A percentile compares a stretch with the other conserved stretches of the same genome.
These are phyloP conservation scores for Neopelma chrysocephalum DNA, from an alignment of 2,797 vertebrate genomes.

Conservation along the genomic window DNA sequence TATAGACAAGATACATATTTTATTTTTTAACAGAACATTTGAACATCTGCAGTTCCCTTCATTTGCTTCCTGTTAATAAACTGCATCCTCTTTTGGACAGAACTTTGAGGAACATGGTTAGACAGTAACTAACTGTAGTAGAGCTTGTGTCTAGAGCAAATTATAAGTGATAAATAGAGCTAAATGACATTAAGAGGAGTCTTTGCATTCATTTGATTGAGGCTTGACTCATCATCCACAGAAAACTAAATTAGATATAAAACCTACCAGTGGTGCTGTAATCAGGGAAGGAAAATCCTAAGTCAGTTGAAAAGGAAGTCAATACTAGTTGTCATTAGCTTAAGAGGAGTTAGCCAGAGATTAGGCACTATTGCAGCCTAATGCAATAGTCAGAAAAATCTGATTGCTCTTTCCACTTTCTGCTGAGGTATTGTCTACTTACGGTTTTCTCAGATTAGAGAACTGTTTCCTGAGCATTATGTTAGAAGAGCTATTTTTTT, in stretches of 20 bases:
- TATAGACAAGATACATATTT: neutral
- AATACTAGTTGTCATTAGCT: neutral
- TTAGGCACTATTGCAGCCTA: neutral
- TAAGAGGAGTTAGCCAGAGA: neutral
- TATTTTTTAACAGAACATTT: neutral
- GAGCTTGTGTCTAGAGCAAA: constrained; percentile 3
- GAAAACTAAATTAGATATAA: constrained; percentile 9
- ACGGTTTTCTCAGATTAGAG: neutral
- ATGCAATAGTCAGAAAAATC: neutral
- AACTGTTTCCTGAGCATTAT: neutral
- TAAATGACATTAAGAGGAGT: constrained; percentile 23
- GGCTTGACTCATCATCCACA: neutral
- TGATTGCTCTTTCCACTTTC: neutral
- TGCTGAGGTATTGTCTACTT: neutral
- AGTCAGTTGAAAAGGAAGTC: neutral
- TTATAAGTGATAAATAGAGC: neutral
- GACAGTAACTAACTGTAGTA: neutral
- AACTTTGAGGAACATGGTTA: neutral
- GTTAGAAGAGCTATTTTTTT: neutral
- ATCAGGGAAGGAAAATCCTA: neutral
- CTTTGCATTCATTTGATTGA: neutral
- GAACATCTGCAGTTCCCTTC: neutral
- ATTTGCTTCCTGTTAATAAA: neutral
- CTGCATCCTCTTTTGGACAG: neutral
- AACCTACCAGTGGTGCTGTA: neutral